phyloP scores from a whole-genome alignment of 1,140 invertebrate species.

The Drosophila orena region DNA sequence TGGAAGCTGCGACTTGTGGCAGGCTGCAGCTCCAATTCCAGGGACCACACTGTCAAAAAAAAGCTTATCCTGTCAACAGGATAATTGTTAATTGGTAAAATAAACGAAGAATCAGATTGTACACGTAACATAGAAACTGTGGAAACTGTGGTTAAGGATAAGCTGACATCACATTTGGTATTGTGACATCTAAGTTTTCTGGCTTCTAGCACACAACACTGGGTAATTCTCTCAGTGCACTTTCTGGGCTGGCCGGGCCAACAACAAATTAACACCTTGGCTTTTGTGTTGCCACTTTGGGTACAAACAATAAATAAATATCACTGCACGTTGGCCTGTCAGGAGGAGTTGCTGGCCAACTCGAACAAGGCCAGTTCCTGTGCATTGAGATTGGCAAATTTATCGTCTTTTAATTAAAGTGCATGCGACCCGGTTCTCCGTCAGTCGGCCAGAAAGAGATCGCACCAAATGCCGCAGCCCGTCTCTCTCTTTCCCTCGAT shows the following conservation, averaged over 20 bases:
- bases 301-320: conserved; percentile 84
- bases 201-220: accelerated
- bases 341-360: conserved; percentile 10
- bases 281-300: conserved; percentile 82
- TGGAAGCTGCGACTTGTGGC: conserved; percentile 51
- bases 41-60: conserved; percentile 18
- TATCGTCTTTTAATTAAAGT: conserved; percentile 84
- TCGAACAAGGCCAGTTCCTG: conserved; percentile 45
- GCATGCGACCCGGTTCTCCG: conserved; percentile 74
- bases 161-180: neutral
- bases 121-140: no score
- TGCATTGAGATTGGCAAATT: conserved; percentile 77
- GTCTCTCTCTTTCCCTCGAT: conserved; percentile 7
- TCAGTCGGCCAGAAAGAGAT: conserved; percentile 53
- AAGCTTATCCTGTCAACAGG: neutral
- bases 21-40: conserved; percentile 24
- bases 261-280: conserved; percentile 82
- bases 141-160: no score
- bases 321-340: conserved; percentile 68
- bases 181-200: no score
- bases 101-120: neutral
- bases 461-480: conserved; percentile 64
- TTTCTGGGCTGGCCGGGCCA: conserved; percentile 28
- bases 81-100: neutral
- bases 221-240: conserved; percentile 3